phyloP scores from a whole-genome alignment of 2,797 vertebrate genomes.

The Falco naumanni region DNA sequence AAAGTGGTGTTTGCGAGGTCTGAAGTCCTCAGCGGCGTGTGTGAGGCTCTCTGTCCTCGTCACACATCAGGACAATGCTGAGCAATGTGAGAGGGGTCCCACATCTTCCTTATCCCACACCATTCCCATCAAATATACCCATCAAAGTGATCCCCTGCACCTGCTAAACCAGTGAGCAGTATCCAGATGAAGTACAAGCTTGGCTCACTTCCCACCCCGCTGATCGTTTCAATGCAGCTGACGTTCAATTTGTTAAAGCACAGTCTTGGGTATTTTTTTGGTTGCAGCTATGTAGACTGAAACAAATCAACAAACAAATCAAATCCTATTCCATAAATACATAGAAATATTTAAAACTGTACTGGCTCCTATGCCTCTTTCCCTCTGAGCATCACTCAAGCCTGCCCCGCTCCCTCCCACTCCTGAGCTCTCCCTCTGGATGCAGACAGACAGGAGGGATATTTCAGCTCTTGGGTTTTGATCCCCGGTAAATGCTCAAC shows the following conservation, averaged over 20 bases:
- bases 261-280: not conserved
- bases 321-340: not conserved
- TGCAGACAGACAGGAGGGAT: not conserved
- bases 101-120: not conserved
- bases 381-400: not conserved
- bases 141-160: accelerated
- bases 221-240: not conserved
- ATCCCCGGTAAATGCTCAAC: not conserved
- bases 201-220: not conserved
- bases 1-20: not conserved
- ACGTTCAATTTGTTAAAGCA: not conserved
- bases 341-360: not conserved
- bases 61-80: accelerated
- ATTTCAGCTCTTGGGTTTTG: not conserved
- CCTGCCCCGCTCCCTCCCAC: not conserved
- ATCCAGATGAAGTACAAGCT: not conserved
- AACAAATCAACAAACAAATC: not conserved
- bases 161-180: accelerated
- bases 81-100: not conserved
- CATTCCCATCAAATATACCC: not conserved
- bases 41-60: not conserved
- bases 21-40: accelerated
- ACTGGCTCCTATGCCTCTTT: not conserved
- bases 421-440: not conserved
- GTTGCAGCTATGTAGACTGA: not conserved